phyloP scores from a whole-genome alignment of 2,888 invertebrate genomes.

The Tethea ocularis region DNA sequence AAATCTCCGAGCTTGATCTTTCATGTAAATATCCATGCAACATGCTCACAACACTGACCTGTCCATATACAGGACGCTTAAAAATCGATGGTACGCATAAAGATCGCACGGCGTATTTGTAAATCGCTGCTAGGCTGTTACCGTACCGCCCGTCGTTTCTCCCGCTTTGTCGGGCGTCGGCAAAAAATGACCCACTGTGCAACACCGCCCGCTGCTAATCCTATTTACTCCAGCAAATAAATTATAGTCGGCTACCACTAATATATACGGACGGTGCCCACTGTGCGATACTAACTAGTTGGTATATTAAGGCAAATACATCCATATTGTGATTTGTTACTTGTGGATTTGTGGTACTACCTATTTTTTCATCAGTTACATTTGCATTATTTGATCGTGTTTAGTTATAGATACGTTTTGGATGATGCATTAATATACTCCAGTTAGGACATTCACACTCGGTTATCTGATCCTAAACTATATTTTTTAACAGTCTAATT shows the following conservation, averaged over 20 bases:
- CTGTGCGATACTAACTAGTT: slow-evolving; percentile 49
- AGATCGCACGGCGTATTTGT: background rate
- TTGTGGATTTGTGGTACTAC: slow-evolving; percentile 41
- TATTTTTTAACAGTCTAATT: no score
- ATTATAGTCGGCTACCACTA: slow-evolving; percentile 66
- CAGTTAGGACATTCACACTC: no score
- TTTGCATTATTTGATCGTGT: no score
- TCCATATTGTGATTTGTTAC: slow-evolving; percentile 55
- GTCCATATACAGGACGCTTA: background rate
- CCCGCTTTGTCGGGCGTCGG: slow-evolving; percentile 48
- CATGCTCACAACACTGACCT: background rate
- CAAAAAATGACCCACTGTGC: slow-evolving; percentile 71
- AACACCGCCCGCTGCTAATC: slow-evolving; percentile 70
- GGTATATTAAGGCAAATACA: slow-evolving; percentile 34
- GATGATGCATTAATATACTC: no score
- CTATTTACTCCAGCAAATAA: slow-evolving; percentile 77
- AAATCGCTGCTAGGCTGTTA: slow-evolving; percentile 14
- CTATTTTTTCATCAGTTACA: background rate
- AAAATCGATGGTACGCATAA: background rate
- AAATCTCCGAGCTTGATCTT: no score
- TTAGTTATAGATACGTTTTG: no score
- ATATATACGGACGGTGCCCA: slow-evolving; percentile 55
- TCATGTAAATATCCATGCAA: no score
- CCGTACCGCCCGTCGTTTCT: slow-evolving; percentile 34
- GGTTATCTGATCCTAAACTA: no score